Conservation (phyloP, 2,113 vertebrate genomes). For the Rhinopomastus cyanomelas region DNA sequence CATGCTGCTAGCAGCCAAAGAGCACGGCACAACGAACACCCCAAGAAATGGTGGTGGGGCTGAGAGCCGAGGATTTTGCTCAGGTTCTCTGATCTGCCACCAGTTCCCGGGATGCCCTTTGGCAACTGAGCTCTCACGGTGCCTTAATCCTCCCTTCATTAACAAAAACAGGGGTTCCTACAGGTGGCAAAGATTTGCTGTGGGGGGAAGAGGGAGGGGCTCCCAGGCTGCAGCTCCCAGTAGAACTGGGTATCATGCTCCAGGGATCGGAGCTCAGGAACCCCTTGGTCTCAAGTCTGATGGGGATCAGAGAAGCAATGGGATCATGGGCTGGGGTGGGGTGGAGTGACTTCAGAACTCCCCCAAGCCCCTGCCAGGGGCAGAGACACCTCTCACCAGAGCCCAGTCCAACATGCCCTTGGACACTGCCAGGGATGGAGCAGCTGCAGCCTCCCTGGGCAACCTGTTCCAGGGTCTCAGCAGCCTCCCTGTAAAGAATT, state of each 20-base stretch:
- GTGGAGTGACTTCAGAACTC: too few relatives aligned
- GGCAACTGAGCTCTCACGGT: neutral
- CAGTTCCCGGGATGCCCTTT: neutral
- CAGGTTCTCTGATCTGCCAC: neutral
- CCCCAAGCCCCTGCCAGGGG: too few relatives aligned
- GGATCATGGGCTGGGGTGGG: too few relatives aligned
- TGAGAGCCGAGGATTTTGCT: neutral
- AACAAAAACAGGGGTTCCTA: neutral
- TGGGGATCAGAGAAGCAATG: too few relatives aligned
- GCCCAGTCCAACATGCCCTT: too few relatives aligned
- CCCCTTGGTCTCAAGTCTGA: too few relatives aligned
- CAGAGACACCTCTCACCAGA: too few relatives aligned
- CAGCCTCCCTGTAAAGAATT: too few relatives aligned
- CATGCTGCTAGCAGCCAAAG: neutral
- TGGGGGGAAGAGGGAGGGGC: neutral
- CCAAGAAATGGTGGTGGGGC: neutral
- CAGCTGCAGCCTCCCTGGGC: too few relatives aligned
- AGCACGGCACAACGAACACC: neutral
- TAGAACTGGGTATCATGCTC: neutral
- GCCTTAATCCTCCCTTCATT: neutral
- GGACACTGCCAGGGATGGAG: too few relatives aligned
- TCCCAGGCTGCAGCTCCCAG: neutral
- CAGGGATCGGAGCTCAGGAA: too few relatives aligned
- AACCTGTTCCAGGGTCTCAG: too few relatives aligned
- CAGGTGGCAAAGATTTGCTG: accelerated